Evolutionary conservation across 1,140 invertebrate species (phyloP).

Genomic region (Trissolcus basalis): DNA sequence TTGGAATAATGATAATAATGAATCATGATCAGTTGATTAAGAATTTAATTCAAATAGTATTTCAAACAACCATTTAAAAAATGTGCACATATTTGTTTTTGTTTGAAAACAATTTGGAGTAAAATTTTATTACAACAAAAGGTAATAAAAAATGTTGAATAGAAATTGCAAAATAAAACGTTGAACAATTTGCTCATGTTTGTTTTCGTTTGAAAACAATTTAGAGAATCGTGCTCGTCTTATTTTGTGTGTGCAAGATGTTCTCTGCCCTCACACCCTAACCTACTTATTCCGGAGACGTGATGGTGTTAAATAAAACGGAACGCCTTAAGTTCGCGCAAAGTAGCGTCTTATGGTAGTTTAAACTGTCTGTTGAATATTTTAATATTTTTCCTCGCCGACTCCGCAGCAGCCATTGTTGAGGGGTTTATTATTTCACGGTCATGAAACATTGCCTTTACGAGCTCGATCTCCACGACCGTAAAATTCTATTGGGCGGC

Average conservation of each 20-base stretch:
- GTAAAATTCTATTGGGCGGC: conserved; percentile 58
- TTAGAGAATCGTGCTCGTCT: conserved; percentile 33
- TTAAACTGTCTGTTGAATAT: conserved; percentile 58
- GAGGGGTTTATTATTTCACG: conserved; percentile 62
- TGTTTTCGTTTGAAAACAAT: conserved; percentile 45
- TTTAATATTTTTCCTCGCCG: conserved; percentile 58
- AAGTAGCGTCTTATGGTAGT: conserved; percentile 59
- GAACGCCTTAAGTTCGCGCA: conserved; percentile 56
- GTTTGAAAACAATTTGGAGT: too few relatives aligned
- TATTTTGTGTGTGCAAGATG: conserved; percentile 10
- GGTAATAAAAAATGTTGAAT: too few relatives aligned
- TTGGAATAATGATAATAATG: too few relatives aligned
- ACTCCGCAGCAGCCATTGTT: conserved; percentile 56
- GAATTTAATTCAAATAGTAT: too few relatives aligned
- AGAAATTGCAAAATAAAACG: too few relatives aligned
- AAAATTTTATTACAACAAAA: too few relatives aligned
- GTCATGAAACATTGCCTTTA: conserved; percentile 62
- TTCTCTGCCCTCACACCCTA: conserved; percentile 33
- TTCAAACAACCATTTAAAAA: too few relatives aligned
- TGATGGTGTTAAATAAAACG: conserved; percentile 57
- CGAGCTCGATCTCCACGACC: conserved; percentile 50
- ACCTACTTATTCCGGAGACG: conserved; percentile 42
- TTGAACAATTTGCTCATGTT: too few relatives aligned
- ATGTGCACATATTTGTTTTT: too few relatives aligned
- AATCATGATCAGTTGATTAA: too few relatives aligned